Conservation (phyloP, 2,113 vertebrate genomes). For the Channa maculata region DNA sequence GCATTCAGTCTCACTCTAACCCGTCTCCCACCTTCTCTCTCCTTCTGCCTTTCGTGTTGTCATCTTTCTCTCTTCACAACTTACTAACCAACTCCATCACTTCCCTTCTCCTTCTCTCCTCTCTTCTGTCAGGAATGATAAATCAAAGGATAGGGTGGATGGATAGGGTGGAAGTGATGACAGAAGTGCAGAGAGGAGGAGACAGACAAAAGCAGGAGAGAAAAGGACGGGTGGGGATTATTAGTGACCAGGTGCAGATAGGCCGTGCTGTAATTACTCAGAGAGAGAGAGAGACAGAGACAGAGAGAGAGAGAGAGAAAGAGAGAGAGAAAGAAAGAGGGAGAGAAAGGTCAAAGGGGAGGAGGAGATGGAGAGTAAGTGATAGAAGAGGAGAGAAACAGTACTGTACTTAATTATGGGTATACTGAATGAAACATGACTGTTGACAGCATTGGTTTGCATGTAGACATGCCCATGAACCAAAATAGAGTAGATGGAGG, state of each 20-base stretch:
- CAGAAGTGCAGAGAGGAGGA: conserved; percentile 31
- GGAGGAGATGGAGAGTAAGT: conserved; percentile 15
- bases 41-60: conserved; percentile 37
- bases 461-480: conserved; percentile 19
- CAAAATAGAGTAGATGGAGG: not conserved
- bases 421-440: conserved; percentile 28
- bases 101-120: not conserved
- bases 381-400: conserved; percentile 17
- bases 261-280: conserved; percentile 74
- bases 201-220: conserved; percentile 8
- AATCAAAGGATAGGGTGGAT: conserved; percentile 81
- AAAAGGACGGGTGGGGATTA: conserved; percentile 63
- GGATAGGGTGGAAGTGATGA: conserved; percentile 37
- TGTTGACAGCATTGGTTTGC: conserved; percentile 14
- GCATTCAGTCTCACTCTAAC: conserved; percentile 32
- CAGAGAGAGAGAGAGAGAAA: conserved; percentile 20
- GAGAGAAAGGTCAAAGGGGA: conserved; percentile 37
- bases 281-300: conserved; percentile 26
- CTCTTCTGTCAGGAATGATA: conserved; percentile 65
- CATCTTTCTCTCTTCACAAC: conserved; percentile 30
- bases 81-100: not conserved
- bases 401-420: conserved; percentile 37
- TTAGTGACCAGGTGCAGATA: conserved; percentile 80
- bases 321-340: conserved; percentile 10
- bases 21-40: conserved; percentile 9